Evolutionary conservation across 2,797 vertebrate genomes (phyloP), one percentile per base, ranked within the genome.

Genomic region (Acipenser oxyrinchus): DNA sequence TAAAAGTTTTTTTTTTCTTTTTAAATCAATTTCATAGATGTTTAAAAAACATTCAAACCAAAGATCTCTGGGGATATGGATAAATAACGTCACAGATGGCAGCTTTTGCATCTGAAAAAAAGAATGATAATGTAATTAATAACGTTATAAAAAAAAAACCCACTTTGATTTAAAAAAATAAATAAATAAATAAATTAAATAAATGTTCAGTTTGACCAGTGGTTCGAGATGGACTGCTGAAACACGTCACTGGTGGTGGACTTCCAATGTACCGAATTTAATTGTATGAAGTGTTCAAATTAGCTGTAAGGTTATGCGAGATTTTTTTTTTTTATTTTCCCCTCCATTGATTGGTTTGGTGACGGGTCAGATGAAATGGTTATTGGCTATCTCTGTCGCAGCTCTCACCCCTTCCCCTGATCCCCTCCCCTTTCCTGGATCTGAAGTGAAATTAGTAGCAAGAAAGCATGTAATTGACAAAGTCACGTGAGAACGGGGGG

Each of bases 381-480:
- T 82, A 91, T 92, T 92, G 91, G 90, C 83, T 88, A 83, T 70
- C 60, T 60, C 63, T 18, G 84, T 83, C 77, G 79, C 15, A 66
- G 67, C 48, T 23, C 37, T 71, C 10, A 13, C 23, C 51, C 60
- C 51, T 77, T 66, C 66, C 65, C 64, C 50, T 4, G 23, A 37
- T 65, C 65, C 48, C 70, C 60, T 60, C 58, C 60, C 59, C 60
- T 71, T 60, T 64, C 63, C 51, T 87, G 80, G 78, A 83, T 81
- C 80, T 81, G 85, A 87, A 83, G 83, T 84, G 75, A 81, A 86
- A 83, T 81, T 90, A 90, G 90, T 82, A 86, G 90, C 89, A 83
- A 93, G 89, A 90, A 93, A 91, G 92, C 92, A 89, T 92, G 93
- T 93, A 92, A 97, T 94, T 94, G 94, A 90, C 86, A 87, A 85